These are phyloP conservation scores for Equus quagga DNA, from an alignment of 2,113 vertebrate species.

Conservation along the genomic window DNA sequence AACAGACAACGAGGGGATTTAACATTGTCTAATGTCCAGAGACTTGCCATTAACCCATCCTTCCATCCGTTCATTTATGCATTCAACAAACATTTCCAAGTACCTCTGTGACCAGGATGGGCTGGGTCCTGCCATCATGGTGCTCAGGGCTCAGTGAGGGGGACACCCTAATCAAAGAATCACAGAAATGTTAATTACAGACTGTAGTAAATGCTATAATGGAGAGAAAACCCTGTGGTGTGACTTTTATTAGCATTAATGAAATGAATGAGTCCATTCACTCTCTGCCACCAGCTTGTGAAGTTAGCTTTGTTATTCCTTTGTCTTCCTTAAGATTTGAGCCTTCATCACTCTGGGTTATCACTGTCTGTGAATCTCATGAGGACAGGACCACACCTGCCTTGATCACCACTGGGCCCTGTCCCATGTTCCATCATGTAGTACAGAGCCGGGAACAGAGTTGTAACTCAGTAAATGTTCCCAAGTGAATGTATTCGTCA, in stretches of 20 bases:
- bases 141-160: not conserved
- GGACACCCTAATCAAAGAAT: not conserved
- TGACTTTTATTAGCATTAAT: not conserved
- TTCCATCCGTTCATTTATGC: not conserved
- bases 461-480: not conserved
- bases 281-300: not conserved
- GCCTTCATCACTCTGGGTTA: not conserved
- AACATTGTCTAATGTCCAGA: not conserved
- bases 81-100: not conserved
- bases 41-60: not conserved
- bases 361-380: not conserved
- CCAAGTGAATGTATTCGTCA: not conserved
- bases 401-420: not conserved
- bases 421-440: not conserved
- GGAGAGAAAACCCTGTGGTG: too few species aligned
- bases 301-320: not conserved
- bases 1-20: not conserved
- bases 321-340: not conserved
- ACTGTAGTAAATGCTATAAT: rapidly evolving
- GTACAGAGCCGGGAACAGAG: not conserved
- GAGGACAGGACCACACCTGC: not conserved
- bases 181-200: too few species aligned
- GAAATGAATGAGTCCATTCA: not conserved
- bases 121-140: not conserved
- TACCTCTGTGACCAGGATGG: not conserved